phyloP scores from a whole-genome alignment of 1,140 invertebrate genomes.

The Pseudomyrmex pallidus region DNA sequence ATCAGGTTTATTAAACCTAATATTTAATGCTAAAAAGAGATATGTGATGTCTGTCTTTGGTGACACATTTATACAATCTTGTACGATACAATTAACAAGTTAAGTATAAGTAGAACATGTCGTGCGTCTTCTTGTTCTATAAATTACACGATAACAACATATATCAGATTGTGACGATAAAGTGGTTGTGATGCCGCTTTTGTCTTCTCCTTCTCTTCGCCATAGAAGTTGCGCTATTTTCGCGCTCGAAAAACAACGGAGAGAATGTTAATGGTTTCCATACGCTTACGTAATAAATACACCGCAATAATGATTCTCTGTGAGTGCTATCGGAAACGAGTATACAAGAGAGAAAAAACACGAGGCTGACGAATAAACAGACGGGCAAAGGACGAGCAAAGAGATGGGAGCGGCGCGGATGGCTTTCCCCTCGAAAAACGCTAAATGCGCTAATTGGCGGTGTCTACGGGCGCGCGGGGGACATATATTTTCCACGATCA shows the following conservation, averaged over 20 bases:
- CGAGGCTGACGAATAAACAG: slow-evolving; percentile 25
- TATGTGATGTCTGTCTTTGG: slow-evolving; percentile 22
- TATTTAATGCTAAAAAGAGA: slow-evolving; percentile 20
- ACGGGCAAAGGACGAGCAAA: background rate
- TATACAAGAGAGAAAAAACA: slow-evolving; percentile 42
- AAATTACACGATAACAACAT: slow-evolving; percentile 39
- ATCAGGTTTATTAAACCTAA: too few relatives aligned
- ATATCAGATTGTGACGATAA: too few relatives aligned
- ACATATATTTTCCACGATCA: slow-evolving; percentile 69
- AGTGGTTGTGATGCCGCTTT: background rate
- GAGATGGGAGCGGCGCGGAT: slow-evolving; percentile 19
- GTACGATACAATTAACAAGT: slow-evolving; percentile 8
- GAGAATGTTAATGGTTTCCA: slow-evolving; percentile 33
- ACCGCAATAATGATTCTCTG: slow-evolving; percentile 33
- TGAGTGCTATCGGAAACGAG: slow-evolving; percentile 23
- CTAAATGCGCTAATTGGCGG: slow-evolving; percentile 72
- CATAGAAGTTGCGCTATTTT: background rate
- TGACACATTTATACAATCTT: background rate
- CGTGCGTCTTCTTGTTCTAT: background rate
- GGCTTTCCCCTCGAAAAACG: slow-evolving; percentile 65
- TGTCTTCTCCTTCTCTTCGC: background rate
- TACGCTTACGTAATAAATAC: slow-evolving; percentile 21
- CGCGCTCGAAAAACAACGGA: slow-evolving; percentile 20
- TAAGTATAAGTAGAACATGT: slow-evolving; percentile 23
- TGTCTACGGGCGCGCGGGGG: slow-evolving; percentile 61